Evolutionary conservation across 2,113 vertebrate genomes (phyloP).

Genomic region (Anhinga rufa): DNA sequence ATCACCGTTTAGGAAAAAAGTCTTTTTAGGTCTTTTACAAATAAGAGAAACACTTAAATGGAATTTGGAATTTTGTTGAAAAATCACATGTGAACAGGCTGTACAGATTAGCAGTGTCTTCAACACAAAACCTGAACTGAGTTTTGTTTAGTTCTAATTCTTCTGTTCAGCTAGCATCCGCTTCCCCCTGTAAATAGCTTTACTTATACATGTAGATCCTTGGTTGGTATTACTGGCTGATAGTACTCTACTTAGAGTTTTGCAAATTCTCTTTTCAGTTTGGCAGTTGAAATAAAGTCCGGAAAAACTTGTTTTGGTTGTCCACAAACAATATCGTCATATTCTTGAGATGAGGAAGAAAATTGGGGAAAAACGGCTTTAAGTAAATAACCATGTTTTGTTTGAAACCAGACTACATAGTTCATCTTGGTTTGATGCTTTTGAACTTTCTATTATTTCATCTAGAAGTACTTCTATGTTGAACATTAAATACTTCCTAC

Average conservation of each 20-base stretch:
- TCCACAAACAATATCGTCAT: background rate
- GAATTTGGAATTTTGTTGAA: background rate
- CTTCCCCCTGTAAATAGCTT: background rate
- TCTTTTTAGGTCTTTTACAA: background rate
- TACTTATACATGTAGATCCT: background rate
- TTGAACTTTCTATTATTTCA: background rate
- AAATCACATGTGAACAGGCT: background rate
- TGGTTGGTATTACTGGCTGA: background rate
- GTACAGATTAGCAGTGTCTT: background rate
- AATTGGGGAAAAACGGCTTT: background rate
- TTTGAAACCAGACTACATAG: background rate
- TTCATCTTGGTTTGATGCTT: background rate
- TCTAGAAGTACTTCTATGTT: background rate
- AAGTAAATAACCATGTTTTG: background rate
- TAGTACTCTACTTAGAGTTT: background rate
- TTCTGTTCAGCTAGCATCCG: background rate
- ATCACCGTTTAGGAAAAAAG: background rate
- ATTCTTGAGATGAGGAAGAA: background rate
- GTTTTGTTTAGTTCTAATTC: background rate
- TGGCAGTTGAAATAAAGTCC: background rate
- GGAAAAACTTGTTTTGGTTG: background rate
- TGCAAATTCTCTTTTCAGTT: background rate
- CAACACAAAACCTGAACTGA: background rate
- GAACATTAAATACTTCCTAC: background rate
- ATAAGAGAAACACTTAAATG: background rate